phyloP scores from a whole-genome alignment of 2,888 invertebrate genomes.

The Acleris laterana region DNA sequence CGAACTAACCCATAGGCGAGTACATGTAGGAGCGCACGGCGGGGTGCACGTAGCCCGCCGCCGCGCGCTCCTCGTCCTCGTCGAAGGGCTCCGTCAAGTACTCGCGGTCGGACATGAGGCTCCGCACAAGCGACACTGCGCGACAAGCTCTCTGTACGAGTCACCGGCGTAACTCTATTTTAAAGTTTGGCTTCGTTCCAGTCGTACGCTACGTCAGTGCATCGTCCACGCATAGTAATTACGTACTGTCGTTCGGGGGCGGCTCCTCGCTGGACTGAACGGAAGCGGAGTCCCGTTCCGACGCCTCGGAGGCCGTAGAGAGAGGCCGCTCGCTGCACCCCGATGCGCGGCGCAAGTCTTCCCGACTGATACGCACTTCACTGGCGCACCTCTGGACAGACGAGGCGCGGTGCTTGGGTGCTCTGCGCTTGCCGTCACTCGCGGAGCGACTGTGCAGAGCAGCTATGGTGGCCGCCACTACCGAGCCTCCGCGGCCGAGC shows the following conservation, averaged over 20 bases:
- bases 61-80: constrained; percentile 75
- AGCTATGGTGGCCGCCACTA: constrained; percentile 85
- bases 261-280: constrained; percentile 82
- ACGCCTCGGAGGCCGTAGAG: constrained; percentile 78
- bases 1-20: constrained; percentile 81
- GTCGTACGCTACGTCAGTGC: constrained; percentile 76
- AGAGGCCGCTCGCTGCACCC: constrained; percentile 75
- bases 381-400: constrained; percentile 52
- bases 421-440: constrained; percentile 64
- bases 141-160: constrained; percentile 77
- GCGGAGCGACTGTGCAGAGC: constrained; percentile 74
- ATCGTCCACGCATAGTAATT: constrained; percentile 71
- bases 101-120: constrained; percentile 83
- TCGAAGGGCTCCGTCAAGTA: constrained; percentile 78
- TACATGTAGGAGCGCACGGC: constrained; percentile 84
- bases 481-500: constrained; percentile 83
- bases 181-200: constrained; percentile 80
- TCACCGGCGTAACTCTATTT: constrained; percentile 80
- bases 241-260: constrained; percentile 80
- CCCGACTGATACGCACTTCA: constrained; percentile 58
- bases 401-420: constrained; percentile 63
- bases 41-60: constrained; percentile 73
- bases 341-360: constrained; percentile 64
- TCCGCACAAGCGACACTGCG: constrained; percentile 77
- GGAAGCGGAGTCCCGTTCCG: constrained; percentile 78